Evolutionary conservation across 2,113 vertebrate genomes (phyloP).

Genomic region (Papio anubis): DNA sequence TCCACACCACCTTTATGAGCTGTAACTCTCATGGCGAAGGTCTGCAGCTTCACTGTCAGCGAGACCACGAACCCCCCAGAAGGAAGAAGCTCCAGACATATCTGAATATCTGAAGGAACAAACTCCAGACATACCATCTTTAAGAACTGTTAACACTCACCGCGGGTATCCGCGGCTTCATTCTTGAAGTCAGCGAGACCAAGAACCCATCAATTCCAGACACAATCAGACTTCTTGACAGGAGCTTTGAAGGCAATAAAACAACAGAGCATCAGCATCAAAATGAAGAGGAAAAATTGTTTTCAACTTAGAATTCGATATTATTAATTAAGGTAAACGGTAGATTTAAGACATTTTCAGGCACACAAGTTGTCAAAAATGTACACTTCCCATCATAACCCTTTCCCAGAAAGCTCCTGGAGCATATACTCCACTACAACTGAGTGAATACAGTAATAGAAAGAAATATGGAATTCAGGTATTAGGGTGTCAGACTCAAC

Average conservation of each 20-base stretch:
- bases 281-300: background rate
- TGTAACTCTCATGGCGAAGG: no score
- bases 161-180: fast-evolving
- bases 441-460: background rate
- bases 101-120: no score
- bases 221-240: background rate
- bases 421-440: background rate
- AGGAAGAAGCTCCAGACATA: no score
- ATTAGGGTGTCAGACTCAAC: background rate
- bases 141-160: no score
- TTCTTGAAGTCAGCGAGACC: no score
- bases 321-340: background rate
- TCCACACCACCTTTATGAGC: no score
- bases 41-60: no score
- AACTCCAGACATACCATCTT: no score
- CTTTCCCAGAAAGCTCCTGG: background rate
- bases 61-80: no score
- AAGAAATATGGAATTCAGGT: background rate
- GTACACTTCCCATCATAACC: background rate
- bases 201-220: no score
- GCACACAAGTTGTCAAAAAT: background rate
- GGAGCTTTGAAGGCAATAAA: background rate
- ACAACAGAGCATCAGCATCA: background rate
- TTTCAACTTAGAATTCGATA: background rate
- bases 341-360: background rate